Evolutionary conservation across 2,113 vertebrate species (phyloP).

Genomic region (Fregata magnificens): DNA sequence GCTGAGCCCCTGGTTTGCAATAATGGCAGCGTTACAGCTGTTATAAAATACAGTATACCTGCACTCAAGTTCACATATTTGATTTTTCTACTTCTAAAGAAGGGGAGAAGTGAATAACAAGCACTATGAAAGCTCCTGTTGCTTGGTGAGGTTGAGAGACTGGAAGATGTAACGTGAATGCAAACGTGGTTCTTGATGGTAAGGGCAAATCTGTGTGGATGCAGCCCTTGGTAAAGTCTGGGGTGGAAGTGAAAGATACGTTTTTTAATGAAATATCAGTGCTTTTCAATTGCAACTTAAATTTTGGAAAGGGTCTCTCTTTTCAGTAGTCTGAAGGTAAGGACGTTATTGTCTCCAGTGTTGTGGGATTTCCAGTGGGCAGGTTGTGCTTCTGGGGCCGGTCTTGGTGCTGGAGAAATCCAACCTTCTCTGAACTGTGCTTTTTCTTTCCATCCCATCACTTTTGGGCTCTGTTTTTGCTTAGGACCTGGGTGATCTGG

Average conservation of each 20-base stretch:
- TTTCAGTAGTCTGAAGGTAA: not conserved
- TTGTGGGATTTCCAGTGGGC: not conserved
- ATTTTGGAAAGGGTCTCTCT: not conserved
- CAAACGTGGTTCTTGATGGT: accelerated
- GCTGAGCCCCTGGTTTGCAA: not conserved
- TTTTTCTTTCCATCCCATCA: not conserved
- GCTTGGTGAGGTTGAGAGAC: not conserved
- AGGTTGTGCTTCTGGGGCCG: not conserved
- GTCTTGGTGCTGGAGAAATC: not conserved
- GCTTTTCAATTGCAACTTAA: not conserved
- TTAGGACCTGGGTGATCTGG: not conserved
- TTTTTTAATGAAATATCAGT: not conserved
- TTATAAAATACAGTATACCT: not conserved
- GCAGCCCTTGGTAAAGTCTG: not conserved
- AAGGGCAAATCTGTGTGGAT: not conserved
- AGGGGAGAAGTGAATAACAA: not conserved
- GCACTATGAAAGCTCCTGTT: not conserved
- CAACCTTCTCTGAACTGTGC: not conserved
- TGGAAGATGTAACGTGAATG: not conserved
- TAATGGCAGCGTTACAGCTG: not conserved
- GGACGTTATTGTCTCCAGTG: not conserved
- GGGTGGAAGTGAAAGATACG: not conserved
- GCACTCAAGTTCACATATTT: accelerated
- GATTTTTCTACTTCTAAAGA: not conserved
- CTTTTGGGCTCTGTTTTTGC: not conserved